Conservation (phyloP, 2,797 vertebrate genomes). For the Tangara arthus region DNA sequence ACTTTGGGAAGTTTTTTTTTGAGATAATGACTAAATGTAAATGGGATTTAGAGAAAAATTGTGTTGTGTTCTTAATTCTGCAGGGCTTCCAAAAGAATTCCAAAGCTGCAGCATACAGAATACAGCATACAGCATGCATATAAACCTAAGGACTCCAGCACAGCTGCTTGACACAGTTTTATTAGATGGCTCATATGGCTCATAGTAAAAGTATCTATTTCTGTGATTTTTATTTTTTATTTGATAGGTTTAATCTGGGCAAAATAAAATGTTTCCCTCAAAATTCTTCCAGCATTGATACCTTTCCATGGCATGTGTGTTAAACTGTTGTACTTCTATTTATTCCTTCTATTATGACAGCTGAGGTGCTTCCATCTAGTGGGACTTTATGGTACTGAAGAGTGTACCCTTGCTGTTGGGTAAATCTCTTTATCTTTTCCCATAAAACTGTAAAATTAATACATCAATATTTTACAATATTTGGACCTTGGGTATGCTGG, state of each 20-base stretch:
- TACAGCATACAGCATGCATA: fast-evolving
- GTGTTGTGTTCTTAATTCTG: background rate
- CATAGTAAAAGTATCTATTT: background rate
- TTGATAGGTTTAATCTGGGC: background rate
- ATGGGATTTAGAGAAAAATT: background rate
- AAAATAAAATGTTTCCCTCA: background rate
- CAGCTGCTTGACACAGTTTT: background rate
- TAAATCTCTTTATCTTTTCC: background rate
- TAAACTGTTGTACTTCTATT: background rate
- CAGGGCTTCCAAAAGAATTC: background rate
- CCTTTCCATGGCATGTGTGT: background rate
- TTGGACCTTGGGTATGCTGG: background rate
- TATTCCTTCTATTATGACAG: background rate
- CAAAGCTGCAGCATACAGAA: background rate
- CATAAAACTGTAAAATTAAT: background rate
- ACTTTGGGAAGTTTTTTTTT: background rate
- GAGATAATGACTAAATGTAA: background rate
- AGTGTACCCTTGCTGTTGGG: background rate
- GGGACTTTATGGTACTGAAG: background rate
- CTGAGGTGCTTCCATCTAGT: background rate
- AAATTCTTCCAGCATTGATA: background rate
- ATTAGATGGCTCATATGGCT: background rate
- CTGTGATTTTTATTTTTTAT: background rate
- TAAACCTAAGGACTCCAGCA: background rate
- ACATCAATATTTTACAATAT: background rate